phyloP scores from a whole-genome alignment of 2,113 vertebrate species.

The Procapra przewalskii region DNA sequence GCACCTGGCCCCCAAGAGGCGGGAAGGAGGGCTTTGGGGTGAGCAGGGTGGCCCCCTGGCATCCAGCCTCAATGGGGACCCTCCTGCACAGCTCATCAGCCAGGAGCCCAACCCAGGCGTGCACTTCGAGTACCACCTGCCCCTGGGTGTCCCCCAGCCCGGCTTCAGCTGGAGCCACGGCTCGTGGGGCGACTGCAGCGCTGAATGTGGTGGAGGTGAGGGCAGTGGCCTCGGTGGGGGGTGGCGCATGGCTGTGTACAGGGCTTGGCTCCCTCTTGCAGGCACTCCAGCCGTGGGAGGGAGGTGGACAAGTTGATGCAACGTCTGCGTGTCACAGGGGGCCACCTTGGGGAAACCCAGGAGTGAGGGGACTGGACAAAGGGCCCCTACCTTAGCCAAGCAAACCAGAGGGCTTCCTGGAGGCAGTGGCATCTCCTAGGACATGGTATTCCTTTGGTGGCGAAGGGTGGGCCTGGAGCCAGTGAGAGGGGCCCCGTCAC shows the following conservation, averaged over 20 bases:
- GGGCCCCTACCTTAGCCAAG: background rate
- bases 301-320: background rate
- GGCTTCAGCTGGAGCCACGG: slow-evolving; percentile 92
- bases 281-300: accelerated
- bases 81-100: slow-evolving; percentile 88
- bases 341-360: background rate
- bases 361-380: accelerated
- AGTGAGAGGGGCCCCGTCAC: accelerated
- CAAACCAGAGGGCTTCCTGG: background rate
- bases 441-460: accelerated
- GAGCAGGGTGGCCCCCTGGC: accelerated
- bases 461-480: accelerated
- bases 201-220: slow-evolving; percentile 92
- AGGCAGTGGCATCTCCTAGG: background rate
- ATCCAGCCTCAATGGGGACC: background rate
- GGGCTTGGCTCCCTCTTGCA: no score
- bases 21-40: accelerated
- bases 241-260: accelerated
- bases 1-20: background rate
- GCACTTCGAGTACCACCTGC: slow-evolving; percentile 91
- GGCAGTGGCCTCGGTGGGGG: accelerated
- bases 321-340: background rate
- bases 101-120: slow-evolving; percentile 92
- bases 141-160: slow-evolving; percentile 64
- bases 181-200: slow-evolving; percentile 93